Conservation (phyloP, 92 coral and sea anemone genomes). For the Heliopora coerulea region DNA sequence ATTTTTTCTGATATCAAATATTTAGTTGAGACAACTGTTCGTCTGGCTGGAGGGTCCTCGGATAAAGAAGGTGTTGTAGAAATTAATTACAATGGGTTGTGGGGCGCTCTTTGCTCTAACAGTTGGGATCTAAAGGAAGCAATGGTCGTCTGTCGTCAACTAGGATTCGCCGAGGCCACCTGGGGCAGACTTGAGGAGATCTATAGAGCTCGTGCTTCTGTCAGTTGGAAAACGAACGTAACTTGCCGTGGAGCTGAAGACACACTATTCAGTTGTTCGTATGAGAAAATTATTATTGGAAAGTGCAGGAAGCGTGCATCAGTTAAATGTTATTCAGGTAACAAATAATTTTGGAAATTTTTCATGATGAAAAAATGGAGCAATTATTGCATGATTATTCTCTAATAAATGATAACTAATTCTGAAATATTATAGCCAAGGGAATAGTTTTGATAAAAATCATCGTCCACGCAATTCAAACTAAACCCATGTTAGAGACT, state of each 20-base stretch:
- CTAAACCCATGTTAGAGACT: too few species aligned
- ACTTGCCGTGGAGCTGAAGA: not conserved
- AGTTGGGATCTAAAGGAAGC: not conserved
- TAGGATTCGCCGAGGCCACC: not conserved
- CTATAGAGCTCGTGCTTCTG: not conserved
- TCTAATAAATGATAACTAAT: too few species aligned
- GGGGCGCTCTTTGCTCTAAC: constrained; percentile 20
- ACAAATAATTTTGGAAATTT: too few species aligned
- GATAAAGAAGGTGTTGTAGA: constrained; percentile 6
- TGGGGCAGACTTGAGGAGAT: not conserved
- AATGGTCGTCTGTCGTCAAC: not conserved
- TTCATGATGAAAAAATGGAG: too few species aligned
- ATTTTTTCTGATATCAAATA: not conserved
- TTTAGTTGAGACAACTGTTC: not conserved
- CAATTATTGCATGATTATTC: too few species aligned
- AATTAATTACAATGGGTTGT: constrained; percentile 14
- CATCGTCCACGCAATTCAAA: too few species aligned
- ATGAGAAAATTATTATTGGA: not conserved
- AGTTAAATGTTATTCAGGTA: constrained; percentile 9
- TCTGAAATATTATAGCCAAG: too few species aligned
- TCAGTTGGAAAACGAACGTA: not conserved
- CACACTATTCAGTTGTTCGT: not conserved
- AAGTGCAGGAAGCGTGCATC: not conserved
- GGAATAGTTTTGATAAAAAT: too few species aligned
- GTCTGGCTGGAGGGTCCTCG: constrained; percentile 1